Evolutionary conservation across 1,140 invertebrate genomes (phyloP).

Genomic region (Bombus difficillimus): DNA sequence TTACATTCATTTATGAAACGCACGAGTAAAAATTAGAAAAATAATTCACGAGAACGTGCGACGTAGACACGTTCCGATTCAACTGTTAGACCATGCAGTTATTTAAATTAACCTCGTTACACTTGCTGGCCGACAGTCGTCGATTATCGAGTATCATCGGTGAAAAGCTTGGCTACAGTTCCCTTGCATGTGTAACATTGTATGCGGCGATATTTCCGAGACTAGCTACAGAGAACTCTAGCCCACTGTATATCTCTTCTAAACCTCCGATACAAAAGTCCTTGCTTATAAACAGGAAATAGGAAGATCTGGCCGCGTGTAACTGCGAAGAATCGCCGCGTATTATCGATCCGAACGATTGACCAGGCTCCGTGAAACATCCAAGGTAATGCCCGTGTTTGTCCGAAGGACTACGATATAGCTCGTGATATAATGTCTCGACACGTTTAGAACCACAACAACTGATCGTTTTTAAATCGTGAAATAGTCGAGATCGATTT

Average conservation of each 20-base stretch:
- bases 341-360: constrained; percentile 23
- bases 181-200: not conserved
- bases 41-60: no score
- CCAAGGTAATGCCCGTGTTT: not conserved
- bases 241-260: not conserved
- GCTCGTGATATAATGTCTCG: not conserved
- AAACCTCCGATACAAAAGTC: not conserved
- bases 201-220: not conserved
- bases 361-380: not conserved
- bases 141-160: constrained; percentile 51
- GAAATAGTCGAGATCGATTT: not conserved
- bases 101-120: constrained; percentile 52
- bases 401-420: not conserved
- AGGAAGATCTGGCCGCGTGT: not conserved
- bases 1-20: not conserved
- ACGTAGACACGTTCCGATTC: not conserved
- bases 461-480: not conserved
- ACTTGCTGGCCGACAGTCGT: constrained; percentile 59
- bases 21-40: not conserved
- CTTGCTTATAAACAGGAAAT: constrained; percentile 16
- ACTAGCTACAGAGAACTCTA: not conserved
- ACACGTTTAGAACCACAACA: not conserved
- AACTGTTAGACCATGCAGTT: not conserved
- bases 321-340: constrained; percentile 5
- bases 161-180: not conserved